A percentile compares a stretch with the other conserved stretches of the same genome.
phyloP scores from a whole-genome alignment of 2,888 invertebrate genomes.

The Rapana venosa region DNA sequence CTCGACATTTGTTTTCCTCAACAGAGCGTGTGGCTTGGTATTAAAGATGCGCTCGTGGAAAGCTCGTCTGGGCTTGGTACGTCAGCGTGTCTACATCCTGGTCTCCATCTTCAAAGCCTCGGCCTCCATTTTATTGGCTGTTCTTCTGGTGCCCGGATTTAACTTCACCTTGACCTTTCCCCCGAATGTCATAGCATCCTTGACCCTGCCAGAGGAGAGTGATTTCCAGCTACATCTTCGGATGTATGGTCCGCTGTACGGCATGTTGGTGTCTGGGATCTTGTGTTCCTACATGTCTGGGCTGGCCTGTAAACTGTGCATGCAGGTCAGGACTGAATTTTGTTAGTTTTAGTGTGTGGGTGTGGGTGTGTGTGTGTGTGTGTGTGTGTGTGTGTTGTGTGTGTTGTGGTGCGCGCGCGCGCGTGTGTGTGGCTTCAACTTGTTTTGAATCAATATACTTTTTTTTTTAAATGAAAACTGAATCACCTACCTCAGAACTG shows the following conservation, averaged over 20 bases:
- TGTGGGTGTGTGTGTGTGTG: not conserved
- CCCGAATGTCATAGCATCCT: not conserved
- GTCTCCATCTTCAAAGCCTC: conserved; percentile 55
- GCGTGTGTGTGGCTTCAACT: not conserved
- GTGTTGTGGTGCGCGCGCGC: not conserved
- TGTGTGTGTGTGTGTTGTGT: not conserved
- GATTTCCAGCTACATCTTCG: conserved; percentile 50
- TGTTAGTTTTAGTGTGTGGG: not conserved
- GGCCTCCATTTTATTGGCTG: conserved; percentile 61
- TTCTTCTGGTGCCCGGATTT: conserved; percentile 59
- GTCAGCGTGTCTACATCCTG: conserved; percentile 64
- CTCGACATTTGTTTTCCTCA: conserved; percentile 51
- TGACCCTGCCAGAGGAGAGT: not conserved
- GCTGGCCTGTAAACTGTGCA: conserved; percentile 80
- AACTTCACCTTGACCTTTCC: conserved; percentile 58
- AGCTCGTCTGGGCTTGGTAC: conserved; percentile 59
- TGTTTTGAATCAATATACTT: too few relatives aligned
- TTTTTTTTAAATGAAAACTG: too few relatives aligned
- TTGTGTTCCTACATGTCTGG: conserved; percentile 79
- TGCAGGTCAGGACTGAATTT: conserved; percentile 71
- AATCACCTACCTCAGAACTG: too few relatives aligned
- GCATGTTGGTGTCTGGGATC: conserved; percentile 63
- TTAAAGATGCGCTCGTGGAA: conserved; percentile 62
- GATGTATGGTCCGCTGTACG: conserved; percentile 65
- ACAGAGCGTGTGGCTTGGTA: conserved; percentile 51